Base-by-base conservation (phyloP, 2,888 invertebrate species). In the Drosophila multiciliata region DNA sequence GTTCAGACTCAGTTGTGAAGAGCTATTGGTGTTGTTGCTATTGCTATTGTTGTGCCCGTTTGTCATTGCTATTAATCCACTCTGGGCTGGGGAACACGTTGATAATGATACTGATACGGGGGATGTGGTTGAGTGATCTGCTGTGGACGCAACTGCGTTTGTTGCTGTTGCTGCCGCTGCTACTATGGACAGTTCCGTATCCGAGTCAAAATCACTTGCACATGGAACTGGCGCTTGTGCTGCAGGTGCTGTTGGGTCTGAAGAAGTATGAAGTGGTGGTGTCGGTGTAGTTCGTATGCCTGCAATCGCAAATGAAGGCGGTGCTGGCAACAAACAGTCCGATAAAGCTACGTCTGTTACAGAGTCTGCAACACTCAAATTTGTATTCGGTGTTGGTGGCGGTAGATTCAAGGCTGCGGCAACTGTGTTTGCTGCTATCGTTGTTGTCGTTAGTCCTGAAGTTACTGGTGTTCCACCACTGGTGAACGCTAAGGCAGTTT, bases 131-230 rank as follows among this genome's bases (percentile, higher is more conserved):
- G 66, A 66, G 12, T 57, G 57, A 23, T 66, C 50, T 40, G 20
- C 60, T 50, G 57, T 49, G n/a, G 40, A 40, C 8, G 45, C 29
- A 50, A 50, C 61, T 9, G 23, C 54, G 15, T 59, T 61, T 26
- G 65, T 23, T 26, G 64, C 36, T 42, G 55, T 50, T 35, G 63
- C 20, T 26, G 64, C 80, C 8, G 90, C 91, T 48, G 91, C 87
- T 29, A 92, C 91, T 65, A 91, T 91, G 15, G 92, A 91, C 9
- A 92, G 82, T 70, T 92, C 92, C 8, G 93, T 92, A 54, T 92
- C 92, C 4, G 92, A 92, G 70, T 92, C 92, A 63, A 92, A 92
- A 82, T 92, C 92, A 78, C 91, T 92, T 55, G 89, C 83, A 42
- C 87, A 81, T 36, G 88, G 87, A 33, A 57, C 48, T 33, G 58